Conservation (phyloP, 2,797 vertebrate genomes). For the Vireo griseus region DNA sequence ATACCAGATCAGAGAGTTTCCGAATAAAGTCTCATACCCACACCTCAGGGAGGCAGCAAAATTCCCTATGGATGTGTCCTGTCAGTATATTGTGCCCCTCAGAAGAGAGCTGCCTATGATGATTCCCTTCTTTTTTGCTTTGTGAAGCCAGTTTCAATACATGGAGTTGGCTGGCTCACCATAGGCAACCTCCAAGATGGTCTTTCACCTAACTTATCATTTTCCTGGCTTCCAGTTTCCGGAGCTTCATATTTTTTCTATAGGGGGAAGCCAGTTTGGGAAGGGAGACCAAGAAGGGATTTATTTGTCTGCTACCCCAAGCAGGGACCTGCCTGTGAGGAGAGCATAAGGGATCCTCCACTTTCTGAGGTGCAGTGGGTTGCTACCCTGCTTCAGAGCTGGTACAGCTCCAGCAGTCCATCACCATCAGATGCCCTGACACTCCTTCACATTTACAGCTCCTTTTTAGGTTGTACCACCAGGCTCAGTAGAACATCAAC, state of each 20-base stretch:
- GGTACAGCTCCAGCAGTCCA: neutral
- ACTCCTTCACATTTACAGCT: neutral
- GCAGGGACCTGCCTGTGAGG: neutral
- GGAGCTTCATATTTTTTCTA: neutral
- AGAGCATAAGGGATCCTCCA: rapidly evolving
- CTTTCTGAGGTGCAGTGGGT: neutral
- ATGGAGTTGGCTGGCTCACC: neutral
- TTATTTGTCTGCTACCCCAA: neutral
- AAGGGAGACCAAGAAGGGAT: neutral
- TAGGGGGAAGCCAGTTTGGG: neutral
- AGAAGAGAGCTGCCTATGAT: rapidly evolving
- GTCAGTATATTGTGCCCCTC: neutral
- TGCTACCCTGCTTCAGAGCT: neutral
- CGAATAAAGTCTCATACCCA: neutral
- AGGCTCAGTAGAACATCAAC: neutral
- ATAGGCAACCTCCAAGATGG: neutral
- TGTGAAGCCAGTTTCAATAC: neutral
- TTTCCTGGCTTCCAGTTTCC: neutral
- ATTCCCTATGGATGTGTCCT: neutral
- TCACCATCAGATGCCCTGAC: neutral
- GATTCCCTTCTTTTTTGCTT: neutral
- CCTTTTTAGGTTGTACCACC: neutral
- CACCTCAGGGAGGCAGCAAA: neutral
- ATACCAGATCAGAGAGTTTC: neutral
- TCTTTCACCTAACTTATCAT: neutral